Evolutionary conservation across 2,113 vertebrate genomes (phyloP).

Genomic region (Microcebus murinus): DNA sequence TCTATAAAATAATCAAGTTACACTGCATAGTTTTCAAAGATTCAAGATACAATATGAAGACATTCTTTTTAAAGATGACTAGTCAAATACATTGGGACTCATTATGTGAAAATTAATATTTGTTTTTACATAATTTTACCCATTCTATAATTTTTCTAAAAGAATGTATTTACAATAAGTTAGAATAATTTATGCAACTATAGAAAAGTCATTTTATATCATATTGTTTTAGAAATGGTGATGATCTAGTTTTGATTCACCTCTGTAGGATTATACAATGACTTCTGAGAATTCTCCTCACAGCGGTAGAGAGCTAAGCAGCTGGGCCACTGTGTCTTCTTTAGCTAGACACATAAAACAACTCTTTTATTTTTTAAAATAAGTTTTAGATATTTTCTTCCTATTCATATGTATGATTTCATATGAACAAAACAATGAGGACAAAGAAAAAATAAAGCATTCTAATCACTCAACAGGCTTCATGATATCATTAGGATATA

Average conservation of each 20-base stretch:
- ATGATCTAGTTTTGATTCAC: neutral
- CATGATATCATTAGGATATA: too few species aligned
- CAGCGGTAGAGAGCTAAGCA: neutral
- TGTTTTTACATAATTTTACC: neutral
- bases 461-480: neutral
- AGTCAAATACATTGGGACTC: neutral
- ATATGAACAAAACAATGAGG: neutral
- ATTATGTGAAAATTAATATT: neutral
- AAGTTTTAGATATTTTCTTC: neutral
- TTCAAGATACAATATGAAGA: neutral
- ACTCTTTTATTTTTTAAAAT: neutral
- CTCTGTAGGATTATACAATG: neutral
- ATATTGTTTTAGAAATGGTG: neutral
- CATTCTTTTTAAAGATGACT: neutral
- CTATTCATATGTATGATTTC: neutral
- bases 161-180: neutral
- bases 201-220: neutral
- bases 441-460: neutral
- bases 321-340: accelerated
- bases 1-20: neutral
- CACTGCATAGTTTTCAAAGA: neutral
- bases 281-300: neutral
- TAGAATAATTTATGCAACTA: neutral
- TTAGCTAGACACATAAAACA: neutral
- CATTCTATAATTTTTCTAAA: neutral